Percentiles rank a stretch among this genome's conserved stretches.
phyloP scores from a whole-genome alignment of 2,113 vertebrate genomes.

The Phalacrocorax aristotelis region DNA sequence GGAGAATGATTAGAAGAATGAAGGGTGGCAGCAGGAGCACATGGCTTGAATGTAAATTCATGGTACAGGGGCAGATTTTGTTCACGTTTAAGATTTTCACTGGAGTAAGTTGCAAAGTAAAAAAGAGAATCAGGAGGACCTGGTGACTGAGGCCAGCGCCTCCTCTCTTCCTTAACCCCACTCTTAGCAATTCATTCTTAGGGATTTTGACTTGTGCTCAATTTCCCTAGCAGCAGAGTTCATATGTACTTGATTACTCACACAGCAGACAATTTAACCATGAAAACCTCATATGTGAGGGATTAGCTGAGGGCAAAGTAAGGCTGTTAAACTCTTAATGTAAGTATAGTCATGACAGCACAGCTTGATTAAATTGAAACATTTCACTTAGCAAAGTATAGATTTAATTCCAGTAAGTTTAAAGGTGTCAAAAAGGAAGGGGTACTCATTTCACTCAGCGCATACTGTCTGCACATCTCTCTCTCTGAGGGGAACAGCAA shows the following conservation, averaged over 20 bases:
- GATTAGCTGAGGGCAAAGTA: constrained; percentile 48
- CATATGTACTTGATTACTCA: constrained; percentile 58
- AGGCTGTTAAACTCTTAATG: constrained; percentile 26
- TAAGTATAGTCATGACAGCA: constrained; percentile 15
- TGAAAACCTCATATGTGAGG: constrained; percentile 32
- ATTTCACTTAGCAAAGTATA: constrained; percentile 36
- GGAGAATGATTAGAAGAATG: background rate
- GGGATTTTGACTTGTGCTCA: constrained; percentile 3
- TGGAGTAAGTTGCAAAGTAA: background rate
- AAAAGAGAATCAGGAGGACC: background rate
- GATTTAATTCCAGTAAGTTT: constrained; percentile 19
- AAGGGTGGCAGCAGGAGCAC: background rate
- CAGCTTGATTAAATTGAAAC: constrained; percentile 50
- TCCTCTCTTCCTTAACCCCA: background rate
- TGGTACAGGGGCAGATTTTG: background rate
- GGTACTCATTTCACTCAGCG: background rate
- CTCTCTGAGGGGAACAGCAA: background rate
- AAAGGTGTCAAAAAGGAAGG: background rate
- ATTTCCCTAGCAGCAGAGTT: constrained; percentile 39
- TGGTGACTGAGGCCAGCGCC: background rate
- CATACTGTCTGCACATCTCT: background rate
- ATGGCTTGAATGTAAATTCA: background rate
- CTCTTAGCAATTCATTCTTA: background rate
- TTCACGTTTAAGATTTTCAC: background rate
- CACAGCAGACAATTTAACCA: constrained; percentile 47